Evolutionary conservation across 2,113 vertebrate genomes (phyloP).

Genomic region (Seriola quinqueradiata): DNA sequence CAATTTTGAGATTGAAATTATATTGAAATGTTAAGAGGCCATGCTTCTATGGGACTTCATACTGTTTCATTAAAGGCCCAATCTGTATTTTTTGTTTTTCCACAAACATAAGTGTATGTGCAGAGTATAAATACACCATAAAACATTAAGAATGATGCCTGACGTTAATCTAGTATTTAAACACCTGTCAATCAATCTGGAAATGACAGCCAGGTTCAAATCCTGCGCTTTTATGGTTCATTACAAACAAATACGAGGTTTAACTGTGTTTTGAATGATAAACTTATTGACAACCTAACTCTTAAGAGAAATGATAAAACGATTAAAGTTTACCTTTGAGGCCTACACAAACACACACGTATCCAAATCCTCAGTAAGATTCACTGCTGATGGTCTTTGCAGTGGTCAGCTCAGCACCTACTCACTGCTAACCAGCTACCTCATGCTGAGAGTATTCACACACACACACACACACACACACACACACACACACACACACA

Average conservation of each 20-base stretch:
- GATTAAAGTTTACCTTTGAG: not conserved
- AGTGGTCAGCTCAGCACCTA: conserved; percentile 52
- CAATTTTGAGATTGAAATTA: not conserved
- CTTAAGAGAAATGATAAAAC: not conserved
- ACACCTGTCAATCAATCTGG: not conserved
- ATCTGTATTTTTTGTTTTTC: not conserved
- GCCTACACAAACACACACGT: not conserved
- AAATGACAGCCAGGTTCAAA: not conserved
- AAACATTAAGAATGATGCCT: not conserved
- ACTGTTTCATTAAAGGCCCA: not conserved
- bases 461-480: conserved; percentile 8
- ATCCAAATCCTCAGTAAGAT: conserved; percentile 11
- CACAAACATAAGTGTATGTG: not conserved
- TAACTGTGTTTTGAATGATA: not conserved
- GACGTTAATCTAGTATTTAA: not conserved
- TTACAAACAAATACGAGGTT: not conserved
- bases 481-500: conserved; percentile 28
- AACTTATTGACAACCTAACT: not conserved
- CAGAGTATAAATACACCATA: not conserved
- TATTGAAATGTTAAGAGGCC: no score
- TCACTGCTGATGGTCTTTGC: conserved; percentile 45
- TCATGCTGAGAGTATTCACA: conserved; percentile 45
- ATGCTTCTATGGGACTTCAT: not conserved
- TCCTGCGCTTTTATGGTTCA: not conserved
- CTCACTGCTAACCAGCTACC: conserved; percentile 53